phyloP scores from a whole-genome alignment of 2,888 invertebrate species.

The Agrotis exclamationis region DNA sequence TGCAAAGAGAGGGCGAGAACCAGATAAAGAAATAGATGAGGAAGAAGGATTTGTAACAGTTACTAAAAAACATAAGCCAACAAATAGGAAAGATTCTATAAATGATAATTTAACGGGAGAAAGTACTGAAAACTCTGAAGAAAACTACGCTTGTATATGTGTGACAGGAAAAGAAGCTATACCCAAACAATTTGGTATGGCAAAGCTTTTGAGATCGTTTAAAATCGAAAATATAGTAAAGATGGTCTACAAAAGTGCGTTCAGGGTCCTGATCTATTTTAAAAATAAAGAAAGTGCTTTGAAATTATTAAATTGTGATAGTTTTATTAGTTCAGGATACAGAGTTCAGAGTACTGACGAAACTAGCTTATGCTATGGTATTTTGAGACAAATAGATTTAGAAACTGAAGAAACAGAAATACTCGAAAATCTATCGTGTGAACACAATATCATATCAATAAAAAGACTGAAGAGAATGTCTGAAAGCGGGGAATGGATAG shows the following conservation, averaged over 20 bases:
- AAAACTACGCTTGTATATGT: conserved; percentile 2
- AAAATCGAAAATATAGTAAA: conserved; percentile 1
- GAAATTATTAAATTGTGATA: conserved; percentile 11
- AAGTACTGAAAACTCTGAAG: background rate
- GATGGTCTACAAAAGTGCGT: conserved; percentile 14
- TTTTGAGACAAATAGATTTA: conserved; percentile 27
- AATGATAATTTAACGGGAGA: background rate
- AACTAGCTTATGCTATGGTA: conserved; percentile 19
- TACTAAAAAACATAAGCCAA: conserved; percentile 4
- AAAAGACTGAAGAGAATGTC: conserved; percentile 10
- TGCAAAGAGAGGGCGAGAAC: conserved; percentile 18
- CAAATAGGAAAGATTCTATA: conserved; percentile 9
- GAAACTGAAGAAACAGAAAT: conserved; percentile 26
- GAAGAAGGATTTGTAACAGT: conserved; percentile 28
- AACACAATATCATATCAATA: conserved; percentile 12
- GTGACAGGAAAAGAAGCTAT: conserved; percentile 11
- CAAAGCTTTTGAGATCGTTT: conserved; percentile 2
- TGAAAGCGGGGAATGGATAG: conserved; percentile 16
- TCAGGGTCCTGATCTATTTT: conserved; percentile 9
- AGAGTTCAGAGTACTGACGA: conserved; percentile 17
- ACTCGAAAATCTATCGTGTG: conserved; percentile 10
- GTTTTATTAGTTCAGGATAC: conserved; percentile 6
- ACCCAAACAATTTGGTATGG: conserved; percentile 22
- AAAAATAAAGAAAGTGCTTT: background rate
- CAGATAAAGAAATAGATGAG: conserved; percentile 23